Conservation (phyloP, 2,888 invertebrate genomes). For the Tyria jacobaeae region DNA sequence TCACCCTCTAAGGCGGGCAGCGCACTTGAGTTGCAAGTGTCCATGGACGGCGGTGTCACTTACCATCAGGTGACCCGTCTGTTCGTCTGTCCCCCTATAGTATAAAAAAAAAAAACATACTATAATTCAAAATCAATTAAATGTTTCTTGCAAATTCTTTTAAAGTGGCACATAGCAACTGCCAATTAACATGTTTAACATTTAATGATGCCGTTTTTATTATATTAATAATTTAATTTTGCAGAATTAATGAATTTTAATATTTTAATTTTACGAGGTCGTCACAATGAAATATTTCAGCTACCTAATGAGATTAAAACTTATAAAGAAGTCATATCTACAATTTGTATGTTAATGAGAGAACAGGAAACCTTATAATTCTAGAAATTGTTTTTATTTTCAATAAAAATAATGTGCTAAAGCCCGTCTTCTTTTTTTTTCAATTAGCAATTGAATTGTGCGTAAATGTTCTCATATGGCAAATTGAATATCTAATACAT, state of each 20-base stretch:
- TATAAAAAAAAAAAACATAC: neutral
- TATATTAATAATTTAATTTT: slow-evolving; percentile 7
- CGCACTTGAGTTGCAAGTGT: too few species aligned
- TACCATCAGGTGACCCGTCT: too few species aligned
- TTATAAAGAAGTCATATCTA: slow-evolving; percentile 12
- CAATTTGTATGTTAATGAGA: slow-evolving; percentile 44
- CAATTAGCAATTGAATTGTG: neutral
- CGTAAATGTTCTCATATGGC: neutral
- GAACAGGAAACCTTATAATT: slow-evolving; percentile 26
- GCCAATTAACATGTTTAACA: neutral
- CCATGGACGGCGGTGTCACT: too few species aligned
- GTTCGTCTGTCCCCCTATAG: neutral
- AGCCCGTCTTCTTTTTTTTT: neutral
- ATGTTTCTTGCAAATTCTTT: neutral
- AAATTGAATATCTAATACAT: neutral
- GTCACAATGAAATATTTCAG: slow-evolving; percentile 5
- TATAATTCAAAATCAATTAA: neutral
- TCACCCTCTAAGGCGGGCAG: too few species aligned
- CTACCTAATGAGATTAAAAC: slow-evolving; percentile 12
- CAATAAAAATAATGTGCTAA: neutral
- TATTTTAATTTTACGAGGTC: slow-evolving; percentile 9
- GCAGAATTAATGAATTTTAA: slow-evolving; percentile 5
- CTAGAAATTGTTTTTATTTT: slow-evolving; percentile 21
- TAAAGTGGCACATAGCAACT: slow-evolving; percentile 3
- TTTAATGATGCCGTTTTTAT: neutral